A percentile compares a stretch with the other conserved stretches of the same genome.
Conservation (phyloP, 64 coral and sea anemone genomes). For the Cladopsammia gracilis region DNA sequence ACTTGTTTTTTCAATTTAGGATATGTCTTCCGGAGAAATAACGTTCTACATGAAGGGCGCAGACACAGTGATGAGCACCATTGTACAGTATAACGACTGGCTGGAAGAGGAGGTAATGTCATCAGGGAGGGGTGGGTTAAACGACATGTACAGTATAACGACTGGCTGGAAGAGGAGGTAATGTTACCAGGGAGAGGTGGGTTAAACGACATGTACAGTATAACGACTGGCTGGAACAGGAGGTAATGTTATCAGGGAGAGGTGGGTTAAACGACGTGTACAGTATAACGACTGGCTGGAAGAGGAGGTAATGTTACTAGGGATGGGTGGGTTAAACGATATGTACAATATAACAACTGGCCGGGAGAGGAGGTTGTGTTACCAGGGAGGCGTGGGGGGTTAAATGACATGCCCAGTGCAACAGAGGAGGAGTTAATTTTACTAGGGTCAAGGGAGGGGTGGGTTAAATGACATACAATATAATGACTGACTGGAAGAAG, state of each 20-base stretch:
- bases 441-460: background rate
- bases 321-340: background rate
- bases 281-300: constrained; percentile 2
- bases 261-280: background rate
- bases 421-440: background rate
- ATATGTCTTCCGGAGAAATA: constrained; percentile 87
- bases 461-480: background rate
- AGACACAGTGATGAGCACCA: constrained; percentile 90
- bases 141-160: background rate
- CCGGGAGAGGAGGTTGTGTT: too few relatives aligned
- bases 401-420: too few relatives aligned
- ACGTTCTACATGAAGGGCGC: constrained; percentile 99
- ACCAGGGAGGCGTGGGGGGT: too few relatives aligned
- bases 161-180: constrained; percentile 86
- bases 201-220: background rate
- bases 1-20: constrained; percentile 66
- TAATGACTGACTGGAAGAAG: background rate
- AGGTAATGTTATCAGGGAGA: constrained; percentile 59
- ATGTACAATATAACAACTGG: background rate
- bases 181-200: background rate
- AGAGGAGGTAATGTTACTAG: constrained; percentile 78
- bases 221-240: constrained; percentile 59
- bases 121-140: background rate
- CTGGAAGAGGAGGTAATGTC: constrained; percentile 93
- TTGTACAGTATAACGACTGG: constrained; percentile 99